Evolutionary conservation across 1,140 invertebrate species (phyloP), one percentile per base, ranked within the genome.

Genomic region (Leptestheria dahalacensis): DNA sequence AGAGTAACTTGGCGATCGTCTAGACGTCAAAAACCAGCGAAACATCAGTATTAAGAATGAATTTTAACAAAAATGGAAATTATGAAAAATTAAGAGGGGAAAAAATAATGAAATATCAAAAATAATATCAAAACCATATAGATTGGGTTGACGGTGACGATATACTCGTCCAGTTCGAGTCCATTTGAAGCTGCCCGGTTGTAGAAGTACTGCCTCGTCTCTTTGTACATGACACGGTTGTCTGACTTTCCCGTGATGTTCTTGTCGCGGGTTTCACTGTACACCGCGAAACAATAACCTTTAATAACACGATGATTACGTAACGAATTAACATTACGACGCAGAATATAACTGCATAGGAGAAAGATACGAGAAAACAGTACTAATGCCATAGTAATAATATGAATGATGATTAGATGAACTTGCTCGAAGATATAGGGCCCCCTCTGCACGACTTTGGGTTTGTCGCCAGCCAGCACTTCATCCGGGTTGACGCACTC

Each of bases 401-500:
- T 41, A 9, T 41, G 33, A 41, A 41, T 6, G 15, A 15, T 41
- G 15, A 9, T 41, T 41, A 9, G 6, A 9, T 41, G 6, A 9
- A 9, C 2, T 56, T 56, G 33, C 53, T 56, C 64, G 62, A 72
- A 74, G 6, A 68, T 67, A 63, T 72, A 75, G 3, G 74, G 74
- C 29, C 72, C 70, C 58, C 67, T 66, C 64, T 76, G 65, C 28
- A 63, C 54, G 15, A 76, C 25, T 1, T 61, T 52, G 26, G 74
- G 74, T 61, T 68, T 71, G 12, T 49, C 68, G 3, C 68, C 11
- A 20, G 64, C 55, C 3, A 68, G 56, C 12, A 77, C 66, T 47
- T 74, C 73, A 0, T 70, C 61, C 1, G 69, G 62, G 63, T 78
- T 78, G 15, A 70, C 67, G 6, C 78, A 66, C 64, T 78, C 70